phyloP scores from a whole-genome alignment of 1,140 invertebrate genomes.

The Steinernema khuongi region DNA sequence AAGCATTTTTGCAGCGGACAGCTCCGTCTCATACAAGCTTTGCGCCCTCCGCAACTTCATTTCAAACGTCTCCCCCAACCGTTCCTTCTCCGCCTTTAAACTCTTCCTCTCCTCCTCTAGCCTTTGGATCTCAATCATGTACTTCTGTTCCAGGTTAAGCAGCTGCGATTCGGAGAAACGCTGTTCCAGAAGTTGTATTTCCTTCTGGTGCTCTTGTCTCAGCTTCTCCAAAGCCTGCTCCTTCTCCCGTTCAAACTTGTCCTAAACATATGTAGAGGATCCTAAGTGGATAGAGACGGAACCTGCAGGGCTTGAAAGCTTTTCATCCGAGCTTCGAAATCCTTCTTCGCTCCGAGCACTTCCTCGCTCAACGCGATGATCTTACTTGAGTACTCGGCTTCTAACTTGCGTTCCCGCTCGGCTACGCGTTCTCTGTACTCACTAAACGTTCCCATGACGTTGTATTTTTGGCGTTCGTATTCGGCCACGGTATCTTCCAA shows the following conservation, averaged over 20 bases:
- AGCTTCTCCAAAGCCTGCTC: conserved; percentile 57
- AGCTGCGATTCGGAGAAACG: conserved; percentile 54
- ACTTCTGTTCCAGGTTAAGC: conserved; percentile 57
- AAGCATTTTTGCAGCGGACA: conserved; percentile 54
- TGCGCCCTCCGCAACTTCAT: conserved; percentile 54
- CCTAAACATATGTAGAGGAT: conserved; percentile 36
- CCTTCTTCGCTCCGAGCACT: conserved; percentile 55
- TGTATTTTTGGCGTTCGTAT: conserved; percentile 57
- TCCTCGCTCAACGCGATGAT: conserved; percentile 57
- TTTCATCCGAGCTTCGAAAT: conserved; percentile 57
- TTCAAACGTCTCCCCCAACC: conserved; percentile 56
- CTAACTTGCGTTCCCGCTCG: conserved; percentile 54
- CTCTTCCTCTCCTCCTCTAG: conserved; percentile 57
- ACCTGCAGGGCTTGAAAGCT: conserved; percentile 56
- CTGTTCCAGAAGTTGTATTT: conserved; percentile 54
- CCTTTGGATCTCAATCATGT: conserved; percentile 56
- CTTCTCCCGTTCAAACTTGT: conserved; percentile 57
- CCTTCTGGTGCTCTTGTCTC: conserved; percentile 56
- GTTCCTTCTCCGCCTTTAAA: conserved; percentile 51
- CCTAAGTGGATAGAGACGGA: not conserved
- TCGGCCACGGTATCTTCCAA: conserved; percentile 57
- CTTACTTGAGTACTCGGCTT: conserved; percentile 56
- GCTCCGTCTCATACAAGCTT: conserved; percentile 53
- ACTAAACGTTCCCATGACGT: conserved; percentile 56
- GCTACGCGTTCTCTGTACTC: conserved; percentile 55